phyloP scores from a whole-genome alignment of 2,888 invertebrate species.

The Ditula angustiorana region DNA sequence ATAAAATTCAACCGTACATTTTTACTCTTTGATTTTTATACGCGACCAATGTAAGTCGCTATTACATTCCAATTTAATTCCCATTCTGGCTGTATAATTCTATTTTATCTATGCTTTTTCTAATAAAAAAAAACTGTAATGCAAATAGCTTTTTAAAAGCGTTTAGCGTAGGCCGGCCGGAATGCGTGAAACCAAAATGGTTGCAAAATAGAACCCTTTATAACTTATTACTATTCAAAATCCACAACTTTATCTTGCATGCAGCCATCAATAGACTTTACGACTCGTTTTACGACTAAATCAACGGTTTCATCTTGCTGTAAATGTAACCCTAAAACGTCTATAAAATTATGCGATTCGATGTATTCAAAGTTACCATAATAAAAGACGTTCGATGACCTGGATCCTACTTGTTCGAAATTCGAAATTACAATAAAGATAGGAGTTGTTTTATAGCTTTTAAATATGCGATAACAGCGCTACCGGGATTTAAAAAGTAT shows the following conservation, averaged over 20 bases:
- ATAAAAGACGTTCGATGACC: constrained; percentile 55
- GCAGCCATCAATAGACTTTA: constrained; percentile 71
- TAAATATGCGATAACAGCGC: constrained; percentile 33
- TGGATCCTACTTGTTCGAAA: constrained; percentile 33
- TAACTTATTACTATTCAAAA: constrained; percentile 60
- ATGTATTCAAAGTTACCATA: constrained; percentile 59
- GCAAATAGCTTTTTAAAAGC: constrained; percentile 13
- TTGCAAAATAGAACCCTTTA: constrained; percentile 26
- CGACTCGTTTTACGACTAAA: constrained; percentile 73
- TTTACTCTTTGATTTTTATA: constrained; percentile 14
- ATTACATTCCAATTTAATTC: constrained; percentile 20
- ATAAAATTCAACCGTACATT: background rate
- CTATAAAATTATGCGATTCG: constrained; percentile 72
- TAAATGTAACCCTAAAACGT: constrained; percentile 74
- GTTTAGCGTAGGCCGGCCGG: constrained; percentile 29
- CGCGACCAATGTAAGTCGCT: constrained; percentile 8
- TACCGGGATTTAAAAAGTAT: constrained; percentile 9
- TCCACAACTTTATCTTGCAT: constrained; percentile 65
- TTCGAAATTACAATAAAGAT: constrained; percentile 37
- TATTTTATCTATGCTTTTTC: constrained; percentile 25
- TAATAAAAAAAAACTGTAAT: constrained; percentile 28
- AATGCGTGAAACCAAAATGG: constrained; percentile 19
- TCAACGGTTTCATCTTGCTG: constrained; percentile 73
- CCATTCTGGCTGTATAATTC: constrained; percentile 21
- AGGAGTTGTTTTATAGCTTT: constrained; percentile 34